Conservation (phyloP, 37 sponge, comb jelly and placozoan species). For the Aplysina aerophoba region DNA sequence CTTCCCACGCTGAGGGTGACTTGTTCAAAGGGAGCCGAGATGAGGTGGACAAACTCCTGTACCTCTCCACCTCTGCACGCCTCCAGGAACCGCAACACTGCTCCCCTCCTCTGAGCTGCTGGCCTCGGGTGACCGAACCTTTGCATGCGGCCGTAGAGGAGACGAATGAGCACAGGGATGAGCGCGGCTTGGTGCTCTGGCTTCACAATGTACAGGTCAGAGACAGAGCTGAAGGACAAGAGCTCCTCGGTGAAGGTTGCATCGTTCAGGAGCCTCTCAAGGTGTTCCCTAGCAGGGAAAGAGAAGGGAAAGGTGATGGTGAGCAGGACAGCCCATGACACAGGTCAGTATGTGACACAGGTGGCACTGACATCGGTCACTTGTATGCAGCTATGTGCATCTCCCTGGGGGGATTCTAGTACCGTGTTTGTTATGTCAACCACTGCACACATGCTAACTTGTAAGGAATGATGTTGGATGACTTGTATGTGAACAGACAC, state of each 20-base stretch:
- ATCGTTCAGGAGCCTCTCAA: slow-evolving; percentile 72
- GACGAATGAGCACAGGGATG: slow-evolving; percentile 68
- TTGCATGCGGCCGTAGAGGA: slow-evolving; percentile 82
- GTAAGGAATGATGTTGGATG: slow-evolving; percentile 65
- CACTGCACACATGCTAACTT: slow-evolving; percentile 37
- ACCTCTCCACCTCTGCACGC: slow-evolving; percentile 65
- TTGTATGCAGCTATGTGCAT: neutral
- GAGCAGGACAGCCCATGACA: neutral
- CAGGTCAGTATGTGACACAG: neutral
- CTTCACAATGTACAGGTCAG: slow-evolving; percentile 53
- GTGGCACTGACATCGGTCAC: too few species aligned
- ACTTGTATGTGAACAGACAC: slow-evolving; percentile 71
- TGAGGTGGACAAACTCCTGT: slow-evolving; percentile 53
- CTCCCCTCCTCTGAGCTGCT: slow-evolving; percentile 46
- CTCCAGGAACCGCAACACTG: slow-evolving; percentile 70
- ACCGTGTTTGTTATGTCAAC: neutral
- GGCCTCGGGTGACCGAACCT: slow-evolving; percentile 44
- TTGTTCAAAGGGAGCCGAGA: slow-evolving; percentile 50
- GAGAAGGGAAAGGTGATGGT: neutral
- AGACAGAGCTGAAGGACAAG: slow-evolving; percentile 52
- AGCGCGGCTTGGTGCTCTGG: slow-evolving; percentile 64
- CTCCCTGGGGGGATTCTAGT: neutral
- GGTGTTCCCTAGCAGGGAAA: slow-evolving; percentile 56
- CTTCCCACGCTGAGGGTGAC: slow-evolving; percentile 5
- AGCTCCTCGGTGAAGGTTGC: slow-evolving; percentile 69